Percentiles rank a stretch among this genome's conserved stretches.
Evolutionary conservation across 2,888 invertebrate species (phyloP).

Genomic region (Bombyx huttoni): DNA sequence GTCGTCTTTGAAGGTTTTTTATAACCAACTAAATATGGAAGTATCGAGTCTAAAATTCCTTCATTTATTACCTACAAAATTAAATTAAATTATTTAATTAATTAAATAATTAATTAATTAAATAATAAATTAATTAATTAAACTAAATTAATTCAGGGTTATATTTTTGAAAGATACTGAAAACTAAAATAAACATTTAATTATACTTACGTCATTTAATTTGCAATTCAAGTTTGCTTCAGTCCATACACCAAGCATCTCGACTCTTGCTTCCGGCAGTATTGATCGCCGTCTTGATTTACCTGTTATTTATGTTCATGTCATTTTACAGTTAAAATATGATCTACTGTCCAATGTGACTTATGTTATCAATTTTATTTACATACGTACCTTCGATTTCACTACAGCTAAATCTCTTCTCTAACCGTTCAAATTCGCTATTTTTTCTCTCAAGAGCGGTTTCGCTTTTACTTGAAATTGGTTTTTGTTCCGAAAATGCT

Average conservation of each 20-base stretch:
- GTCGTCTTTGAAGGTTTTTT: conserved; percentile 69
- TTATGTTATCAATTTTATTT: background rate
- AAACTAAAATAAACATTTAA: background rate
- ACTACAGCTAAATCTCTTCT: conserved; percentile 50
- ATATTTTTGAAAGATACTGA: too few relatives aligned
- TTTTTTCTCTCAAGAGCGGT: conserved; percentile 35
- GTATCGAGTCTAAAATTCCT: conserved; percentile 85
- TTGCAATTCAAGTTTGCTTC: conserved; percentile 65
- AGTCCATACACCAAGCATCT: conserved; percentile 65
- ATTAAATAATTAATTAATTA: too few relatives aligned
- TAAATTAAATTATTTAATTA: too few relatives aligned
- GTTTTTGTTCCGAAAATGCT: conserved; percentile 34
- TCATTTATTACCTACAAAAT: conserved; percentile 80
- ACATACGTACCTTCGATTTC: conserved; percentile 44
- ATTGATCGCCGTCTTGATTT: conserved; percentile 32
- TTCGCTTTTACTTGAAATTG: conserved; percentile 51
- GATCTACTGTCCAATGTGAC: background rate
- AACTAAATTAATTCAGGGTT: too few relatives aligned
- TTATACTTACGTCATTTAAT: conserved; percentile 55
- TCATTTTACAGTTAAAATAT: too few relatives aligned
- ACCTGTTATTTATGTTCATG: too few relatives aligned
- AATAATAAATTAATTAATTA: too few relatives aligned
- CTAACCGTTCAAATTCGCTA: conserved; percentile 26
- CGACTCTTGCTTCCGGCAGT: conserved; percentile 45
- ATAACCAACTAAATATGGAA: conserved; percentile 79